A percentile compares a stretch with the other conserved stretches of the same genome.
Evolutionary conservation across 2,888 invertebrate genomes (phyloP).

Genomic region (Hofmannophila pseudospretella): DNA sequence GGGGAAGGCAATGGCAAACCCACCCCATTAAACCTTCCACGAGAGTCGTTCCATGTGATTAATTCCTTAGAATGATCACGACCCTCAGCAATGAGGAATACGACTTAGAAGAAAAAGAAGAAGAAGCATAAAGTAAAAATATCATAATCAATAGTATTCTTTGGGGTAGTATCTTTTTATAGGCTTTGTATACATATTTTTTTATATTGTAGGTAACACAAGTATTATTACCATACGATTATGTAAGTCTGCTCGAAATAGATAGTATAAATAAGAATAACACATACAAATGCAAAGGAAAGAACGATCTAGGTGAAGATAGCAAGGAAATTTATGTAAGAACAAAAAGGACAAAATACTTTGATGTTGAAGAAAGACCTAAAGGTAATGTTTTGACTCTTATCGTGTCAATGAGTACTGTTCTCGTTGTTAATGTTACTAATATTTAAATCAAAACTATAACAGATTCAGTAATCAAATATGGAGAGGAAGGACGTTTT

Average conservation of each 20-base stretch:
- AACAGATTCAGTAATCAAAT: slow-evolving; percentile 30
- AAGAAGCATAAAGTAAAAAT: too few relatives aligned
- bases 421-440: background rate
- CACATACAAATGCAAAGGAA: slow-evolving; percentile 39
- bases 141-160: too few relatives aligned
- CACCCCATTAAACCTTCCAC: too few relatives aligned
- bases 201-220: slow-evolving; percentile 24
- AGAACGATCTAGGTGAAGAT: slow-evolving; percentile 25
- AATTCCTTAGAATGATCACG: too few relatives aligned
- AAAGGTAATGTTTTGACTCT: slow-evolving; percentile 21
- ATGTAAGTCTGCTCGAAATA: slow-evolving; percentile 32
- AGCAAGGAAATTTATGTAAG: slow-evolving; percentile 19
- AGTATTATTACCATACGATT: slow-evolving; percentile 38
- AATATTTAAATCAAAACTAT: slow-evolving; percentile 2
- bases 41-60: too few relatives aligned
- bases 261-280: slow-evolving; percentile 25
- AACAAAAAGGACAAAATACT: slow-evolving; percentile 18
- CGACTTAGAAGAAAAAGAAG: too few relatives aligned
- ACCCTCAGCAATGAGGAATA: too few relatives aligned
- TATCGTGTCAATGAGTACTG: background rate
- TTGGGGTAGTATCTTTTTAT: too few relatives aligned
- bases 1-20: too few relatives aligned
- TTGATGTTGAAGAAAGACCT: slow-evolving; percentile 25
- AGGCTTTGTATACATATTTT: too few relatives aligned
- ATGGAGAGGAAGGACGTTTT: slow-evolving; percentile 21